Conservation (phyloP, 2,888 invertebrate species). For the Abrostola tripartita region DNA sequence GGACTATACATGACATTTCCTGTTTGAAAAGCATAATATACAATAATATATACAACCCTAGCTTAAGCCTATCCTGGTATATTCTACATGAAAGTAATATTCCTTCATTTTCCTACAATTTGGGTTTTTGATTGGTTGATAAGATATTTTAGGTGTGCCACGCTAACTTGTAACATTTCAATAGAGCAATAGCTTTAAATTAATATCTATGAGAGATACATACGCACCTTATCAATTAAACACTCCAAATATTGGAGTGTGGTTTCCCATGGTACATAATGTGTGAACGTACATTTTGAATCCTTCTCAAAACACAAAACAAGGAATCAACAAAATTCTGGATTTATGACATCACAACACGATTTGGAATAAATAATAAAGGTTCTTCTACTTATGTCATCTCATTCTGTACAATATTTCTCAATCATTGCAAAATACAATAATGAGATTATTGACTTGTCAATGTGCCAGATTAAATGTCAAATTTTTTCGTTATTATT, state of each 20-base stretch:
- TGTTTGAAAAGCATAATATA: too few species aligned
- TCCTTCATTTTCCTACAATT: too few species aligned
- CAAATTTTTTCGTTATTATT: too few species aligned
- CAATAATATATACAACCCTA: too few species aligned
- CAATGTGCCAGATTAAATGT: too few species aligned
- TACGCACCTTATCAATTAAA: constrained; percentile 24
- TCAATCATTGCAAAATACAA: constrained; percentile 17
- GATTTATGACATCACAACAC: constrained; percentile 40
- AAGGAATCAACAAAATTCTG: constrained; percentile 15
- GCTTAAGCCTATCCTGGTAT: too few species aligned
- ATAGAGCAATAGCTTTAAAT: too few species aligned
- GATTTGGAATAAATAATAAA: constrained; percentile 36
- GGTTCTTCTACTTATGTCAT: constrained; percentile 27
- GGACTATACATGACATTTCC: too few species aligned
- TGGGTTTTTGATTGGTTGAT: too few species aligned
- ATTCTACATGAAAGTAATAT: too few species aligned
- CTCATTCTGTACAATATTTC: constrained; percentile 44
- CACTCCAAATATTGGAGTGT: constrained; percentile 42
- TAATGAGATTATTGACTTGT: neutral
- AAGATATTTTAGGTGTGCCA: too few species aligned
- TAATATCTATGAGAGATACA: neutral
- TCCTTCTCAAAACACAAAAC: constrained; percentile 12
- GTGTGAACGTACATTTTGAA: constrained; percentile 32
- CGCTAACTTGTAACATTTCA: too few species aligned
- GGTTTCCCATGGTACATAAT: constrained; percentile 8